Base-by-base conservation (phyloP, 2,888 invertebrate species). In the Brenthis ino region DNA sequence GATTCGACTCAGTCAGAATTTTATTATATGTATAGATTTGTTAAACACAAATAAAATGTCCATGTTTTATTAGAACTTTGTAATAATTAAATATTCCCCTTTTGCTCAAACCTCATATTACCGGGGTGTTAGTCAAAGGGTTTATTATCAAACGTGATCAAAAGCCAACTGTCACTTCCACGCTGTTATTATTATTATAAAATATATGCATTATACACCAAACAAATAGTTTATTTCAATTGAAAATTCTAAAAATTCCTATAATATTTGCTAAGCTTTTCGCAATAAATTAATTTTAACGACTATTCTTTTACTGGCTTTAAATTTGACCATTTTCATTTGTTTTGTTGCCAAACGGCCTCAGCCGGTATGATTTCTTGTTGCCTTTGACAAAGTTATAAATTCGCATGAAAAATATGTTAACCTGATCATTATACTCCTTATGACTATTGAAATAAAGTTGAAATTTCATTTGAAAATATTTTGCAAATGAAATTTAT, bases 301-400 rank as follows among this genome's bases (percentile, higher is more conserved):
- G 57, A 55, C 57, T 50, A 61, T 64, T 64, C 50, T 57, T 66
- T 66, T 60, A 13, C 56, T 67, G 57, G 60, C n/a, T 61, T 82
- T 80, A 84, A 83, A 79, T 81, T 82, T 80, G 77, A 80, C 68
- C 75, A 74, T 71, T 76, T 73, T 82, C 82, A 84, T 85, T 85
- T 86, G 86, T 82, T 83, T 81, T 82, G 80, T 82, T 84, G 87
- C 86, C 87, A 87, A 76, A 70, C 79, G 70, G 61, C 80, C 81
- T 78, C 80, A 80, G 77, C 74, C 72, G 73, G 80, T 80, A 82
- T 83, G 82, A 85, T 85, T 85, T 83, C 85, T 83, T 81, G 78
- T 77, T 76, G 76, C 16, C 69, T 68, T 73, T 60, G 48, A 61
- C 80, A 79, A 82, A 68, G 55, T 75, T 79, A 71, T 12, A 4